phyloP scores from a whole-genome alignment of 2,797 vertebrate species.

The Loriculus beryllinus region DNA sequence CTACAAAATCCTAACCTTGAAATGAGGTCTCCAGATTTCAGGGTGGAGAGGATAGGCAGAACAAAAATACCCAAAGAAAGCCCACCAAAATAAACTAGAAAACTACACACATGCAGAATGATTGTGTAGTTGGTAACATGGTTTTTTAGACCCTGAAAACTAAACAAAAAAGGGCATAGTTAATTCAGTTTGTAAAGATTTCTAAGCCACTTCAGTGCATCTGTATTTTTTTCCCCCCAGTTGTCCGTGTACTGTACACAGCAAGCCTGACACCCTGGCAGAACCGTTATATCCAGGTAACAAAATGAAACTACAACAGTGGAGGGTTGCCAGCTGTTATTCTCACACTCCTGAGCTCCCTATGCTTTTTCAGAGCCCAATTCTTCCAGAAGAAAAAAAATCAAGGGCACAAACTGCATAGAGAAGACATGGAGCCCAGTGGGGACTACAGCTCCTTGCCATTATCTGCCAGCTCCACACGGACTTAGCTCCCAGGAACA shows the following conservation, averaged over 20 bases:
- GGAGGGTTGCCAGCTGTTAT: not conserved
- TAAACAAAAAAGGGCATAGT: rapidly evolving
- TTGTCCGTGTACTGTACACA: not conserved
- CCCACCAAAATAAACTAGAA: not conserved
- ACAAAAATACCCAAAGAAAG: not conserved
- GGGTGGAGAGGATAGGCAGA: not conserved
- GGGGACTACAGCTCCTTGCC: not conserved
- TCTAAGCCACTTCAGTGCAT: not conserved
- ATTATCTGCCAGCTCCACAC: not conserved
- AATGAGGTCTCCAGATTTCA: not conserved
- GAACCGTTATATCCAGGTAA: not conserved
- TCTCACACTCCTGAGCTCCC: not conserved
- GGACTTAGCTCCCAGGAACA: not conserved
- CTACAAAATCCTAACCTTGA: not conserved
- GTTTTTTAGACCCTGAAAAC: not conserved
- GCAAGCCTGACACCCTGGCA: not conserved
- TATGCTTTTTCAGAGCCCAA: not conserved
- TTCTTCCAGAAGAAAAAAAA: not conserved
- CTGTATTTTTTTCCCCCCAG: not conserved
- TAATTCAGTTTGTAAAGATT: not conserved
- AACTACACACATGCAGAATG: not conserved
- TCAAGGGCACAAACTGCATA: not conserved
- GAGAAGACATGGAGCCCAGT: not conserved
- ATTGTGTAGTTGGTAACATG: not conserved
- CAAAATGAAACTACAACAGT: not conserved